phyloP scores from a whole-genome alignment of 2,888 invertebrate genomes.

The Polyploca ridens region DNA sequence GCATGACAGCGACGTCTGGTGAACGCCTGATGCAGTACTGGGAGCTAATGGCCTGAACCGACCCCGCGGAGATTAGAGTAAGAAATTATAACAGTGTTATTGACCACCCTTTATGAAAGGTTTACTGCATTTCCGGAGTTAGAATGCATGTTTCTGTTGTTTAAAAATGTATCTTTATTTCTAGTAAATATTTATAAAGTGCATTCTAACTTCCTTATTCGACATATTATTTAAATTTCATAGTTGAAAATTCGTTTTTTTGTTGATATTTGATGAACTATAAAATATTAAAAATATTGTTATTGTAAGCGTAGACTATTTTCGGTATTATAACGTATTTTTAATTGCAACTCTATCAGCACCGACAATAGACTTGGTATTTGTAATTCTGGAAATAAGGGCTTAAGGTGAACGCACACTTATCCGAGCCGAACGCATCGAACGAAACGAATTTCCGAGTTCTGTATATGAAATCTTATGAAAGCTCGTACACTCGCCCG shows the following conservation, averaged over 20 bases:
- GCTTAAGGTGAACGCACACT: too few relatives aligned
- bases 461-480: too few relatives aligned
- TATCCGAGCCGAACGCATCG: too few relatives aligned
- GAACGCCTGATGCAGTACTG: constrained; percentile 89
- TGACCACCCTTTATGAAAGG: neutral
- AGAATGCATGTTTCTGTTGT: neutral
- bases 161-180: neutral
- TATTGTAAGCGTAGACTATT: neutral
- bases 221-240: neutral
- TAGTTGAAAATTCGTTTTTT: neutral
- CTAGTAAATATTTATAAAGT: neutral
- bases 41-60: constrained; percentile 73
- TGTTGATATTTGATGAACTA: neutral
- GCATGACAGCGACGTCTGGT: constrained; percentile 84
- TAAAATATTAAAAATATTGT: neutral
- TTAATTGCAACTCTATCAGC: neutral
- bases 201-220: neutral
- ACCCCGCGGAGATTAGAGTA: neutral
- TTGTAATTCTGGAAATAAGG: neutral
- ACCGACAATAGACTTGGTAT: neutral
- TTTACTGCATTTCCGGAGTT: neutral
- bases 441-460: too few relatives aligned
- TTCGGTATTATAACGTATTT: neutral
- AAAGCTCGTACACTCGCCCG: too few relatives aligned
- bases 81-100: constrained; percentile 2